Percentiles rank a stretch among this genome's conserved stretches.
Conservation (phyloP, 92 coral and sea anemone species). For the Paragorgia papillata region DNA sequence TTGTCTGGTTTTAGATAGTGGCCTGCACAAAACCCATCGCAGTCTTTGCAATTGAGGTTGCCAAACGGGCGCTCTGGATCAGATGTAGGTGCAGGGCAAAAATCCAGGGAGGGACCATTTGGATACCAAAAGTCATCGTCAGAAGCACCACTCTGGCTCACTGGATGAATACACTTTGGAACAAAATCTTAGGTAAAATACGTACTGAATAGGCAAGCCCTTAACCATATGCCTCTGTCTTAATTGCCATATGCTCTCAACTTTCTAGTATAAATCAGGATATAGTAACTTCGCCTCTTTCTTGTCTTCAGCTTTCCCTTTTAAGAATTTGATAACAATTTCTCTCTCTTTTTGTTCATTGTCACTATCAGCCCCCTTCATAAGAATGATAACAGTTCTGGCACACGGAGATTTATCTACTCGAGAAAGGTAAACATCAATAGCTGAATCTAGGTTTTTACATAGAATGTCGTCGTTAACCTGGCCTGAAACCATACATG, state of each 20-base stretch:
- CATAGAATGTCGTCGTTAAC: conserved; percentile 34
- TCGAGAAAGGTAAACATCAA: conserved; percentile 24
- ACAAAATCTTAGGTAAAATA: conserved; percentile 27
- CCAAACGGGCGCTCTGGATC: conserved; percentile 55
- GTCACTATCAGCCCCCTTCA: conserved; percentile 41
- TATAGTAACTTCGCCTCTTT: background rate
- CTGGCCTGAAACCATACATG: conserved; percentile 25
- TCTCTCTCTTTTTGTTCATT: conserved; percentile 29
- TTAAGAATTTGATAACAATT: conserved; percentile 8
- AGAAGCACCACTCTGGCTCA: background rate
- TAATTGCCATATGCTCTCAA: conserved; percentile 10
- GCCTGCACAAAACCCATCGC: conserved; percentile 43
- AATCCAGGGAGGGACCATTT: conserved; percentile 42
- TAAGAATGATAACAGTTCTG: conserved; percentile 32
- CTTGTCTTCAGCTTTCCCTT: conserved; percentile 25
- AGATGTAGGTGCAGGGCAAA: conserved; percentile 40
- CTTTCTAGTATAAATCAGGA: background rate
- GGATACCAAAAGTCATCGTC: conserved; percentile 26
- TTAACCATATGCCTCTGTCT: conserved; percentile 21
- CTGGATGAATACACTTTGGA: conserved; percentile 36
- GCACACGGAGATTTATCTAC: conserved; percentile 33
- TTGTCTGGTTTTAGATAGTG: conserved; percentile 46
- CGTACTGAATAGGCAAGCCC: conserved; percentile 27
- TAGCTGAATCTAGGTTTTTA: conserved; percentile 34
- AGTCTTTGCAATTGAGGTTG: conserved; percentile 37